A percentile compares a stretch with the other conserved stretches of the same genome.
Conservation (phyloP, 2,888 invertebrate species). For the Volucella bombylans region DNA sequence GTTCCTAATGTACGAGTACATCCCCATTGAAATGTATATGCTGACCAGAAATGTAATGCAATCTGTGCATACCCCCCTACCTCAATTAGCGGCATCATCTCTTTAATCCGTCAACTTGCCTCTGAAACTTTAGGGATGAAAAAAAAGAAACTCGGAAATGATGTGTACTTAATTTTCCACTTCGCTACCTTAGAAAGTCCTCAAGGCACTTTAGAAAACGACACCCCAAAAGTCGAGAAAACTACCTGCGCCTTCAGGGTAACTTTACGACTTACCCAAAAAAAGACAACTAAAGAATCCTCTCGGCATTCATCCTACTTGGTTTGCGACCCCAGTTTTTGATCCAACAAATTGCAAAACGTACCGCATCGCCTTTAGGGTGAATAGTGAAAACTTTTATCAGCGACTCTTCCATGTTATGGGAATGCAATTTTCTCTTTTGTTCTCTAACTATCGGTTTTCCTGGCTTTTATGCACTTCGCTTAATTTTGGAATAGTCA, state of each 20-base stretch:
- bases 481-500: slow-evolving; percentile 59
- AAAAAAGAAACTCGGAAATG: slow-evolving; percentile 33
- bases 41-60: no score
- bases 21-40: no score
- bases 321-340: slow-evolving; percentile 9
- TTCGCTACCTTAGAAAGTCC: slow-evolving; percentile 57
- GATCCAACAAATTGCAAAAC: slow-evolving; percentile 58
- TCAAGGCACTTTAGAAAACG: slow-evolving; percentile 22
- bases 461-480: slow-evolving; percentile 56
- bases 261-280: slow-evolving; percentile 44
- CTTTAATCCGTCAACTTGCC: no score
- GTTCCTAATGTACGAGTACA: no score
- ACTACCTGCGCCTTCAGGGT: slow-evolving; percentile 14
- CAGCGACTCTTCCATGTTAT: slow-evolving; percentile 59
- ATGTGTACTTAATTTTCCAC: slow-evolving; percentile 67
- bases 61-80: no score
- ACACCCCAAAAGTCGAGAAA: slow-evolving; percentile 10
- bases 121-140: not conserved
- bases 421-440: slow-evolving; percentile 52
- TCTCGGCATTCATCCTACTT: slow-evolving; percentile 43
- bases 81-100: no score
- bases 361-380: slow-evolving; percentile 36
- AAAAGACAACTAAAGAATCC: slow-evolving; percentile 57
- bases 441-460: slow-evolving; percentile 31
- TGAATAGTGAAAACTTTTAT: slow-evolving; percentile 64